Evolutionary conservation across 1,140 invertebrate genomes (phyloP).

Genomic region (Hyles vespertilio): DNA sequence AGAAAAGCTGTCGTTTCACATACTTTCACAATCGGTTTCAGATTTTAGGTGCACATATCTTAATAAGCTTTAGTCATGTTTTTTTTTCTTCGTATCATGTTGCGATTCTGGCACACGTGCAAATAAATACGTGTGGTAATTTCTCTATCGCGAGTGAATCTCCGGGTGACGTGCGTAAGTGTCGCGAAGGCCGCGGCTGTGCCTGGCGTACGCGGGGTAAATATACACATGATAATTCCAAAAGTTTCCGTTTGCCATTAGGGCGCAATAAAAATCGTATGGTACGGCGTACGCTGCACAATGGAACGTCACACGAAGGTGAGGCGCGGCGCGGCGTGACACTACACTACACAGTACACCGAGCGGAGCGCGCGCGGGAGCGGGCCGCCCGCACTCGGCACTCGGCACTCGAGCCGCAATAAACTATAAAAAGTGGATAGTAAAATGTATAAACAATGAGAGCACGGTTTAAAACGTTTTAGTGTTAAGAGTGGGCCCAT

Average conservation of each 20-base stretch:
- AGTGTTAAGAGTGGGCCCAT: constrained; percentile 72
- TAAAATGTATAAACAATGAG: constrained; percentile 73
- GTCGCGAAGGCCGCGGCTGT: constrained; percentile 4
- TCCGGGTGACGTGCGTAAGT: no score
- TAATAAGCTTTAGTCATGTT: no score
- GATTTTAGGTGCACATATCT: no score
- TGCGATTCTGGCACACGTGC: no score
- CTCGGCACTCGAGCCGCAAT: constrained; percentile 49
- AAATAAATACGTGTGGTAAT: background rate
- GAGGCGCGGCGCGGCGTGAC: constrained; percentile 22
- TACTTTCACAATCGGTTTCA: no score
- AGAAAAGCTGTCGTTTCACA: no score
- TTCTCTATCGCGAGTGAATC: no score
- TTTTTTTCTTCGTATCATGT: no score
- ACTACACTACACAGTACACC: no score
- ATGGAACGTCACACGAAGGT: constrained; percentile 47
- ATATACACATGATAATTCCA: constrained; percentile 28
- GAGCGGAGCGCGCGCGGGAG: no score
- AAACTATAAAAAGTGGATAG: constrained; percentile 68
- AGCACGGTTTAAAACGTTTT: constrained; percentile 71
- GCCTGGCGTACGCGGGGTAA: constrained; percentile 11
- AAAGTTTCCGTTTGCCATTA: constrained; percentile 37
- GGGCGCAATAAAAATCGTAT: constrained; percentile 56
- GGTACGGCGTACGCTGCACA: constrained; percentile 43
- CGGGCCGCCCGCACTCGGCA: constrained; percentile 28